A percentile compares a stretch with the other conserved stretches of the same genome.
These are phyloP conservation scores for Danionella dracula DNA, from an alignment of 2,797 vertebrate genomes.

Conservation along the genomic window DNA sequence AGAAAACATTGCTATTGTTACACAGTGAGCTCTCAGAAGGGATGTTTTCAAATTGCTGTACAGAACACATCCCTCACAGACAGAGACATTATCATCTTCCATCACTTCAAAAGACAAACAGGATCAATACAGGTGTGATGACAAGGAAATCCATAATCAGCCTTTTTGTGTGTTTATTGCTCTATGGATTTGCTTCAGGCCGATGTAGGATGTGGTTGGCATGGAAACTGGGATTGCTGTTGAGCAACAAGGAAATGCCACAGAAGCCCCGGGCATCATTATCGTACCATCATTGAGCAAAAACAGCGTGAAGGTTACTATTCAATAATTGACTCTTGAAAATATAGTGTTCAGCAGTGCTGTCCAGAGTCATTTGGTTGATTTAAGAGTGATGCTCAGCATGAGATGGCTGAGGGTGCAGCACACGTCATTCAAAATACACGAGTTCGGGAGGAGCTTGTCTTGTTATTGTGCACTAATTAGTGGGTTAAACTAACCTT, in stretches of 20 bases:
- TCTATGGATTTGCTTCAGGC: conserved; percentile 56
- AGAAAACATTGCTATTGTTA: no score
- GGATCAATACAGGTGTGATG: conserved; percentile 57
- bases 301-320: not conserved
- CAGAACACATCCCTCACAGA: not conserved
- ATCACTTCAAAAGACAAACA: conserved; percentile 46
- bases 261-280: conserved; percentile 58
- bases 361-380: not conserved
- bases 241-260: conserved; percentile 62
- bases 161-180: conserved; percentile 58
- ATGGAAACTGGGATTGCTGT: conserved; percentile 71
- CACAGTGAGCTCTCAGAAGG: no score
- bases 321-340: conserved; percentile 49
- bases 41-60: no score
- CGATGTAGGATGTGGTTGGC: conserved; percentile 59
- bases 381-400: not conserved
- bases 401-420: not conserved
- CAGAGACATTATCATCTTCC: conserved; percentile 47
- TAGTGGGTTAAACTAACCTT: no score
- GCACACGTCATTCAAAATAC: not conserved
- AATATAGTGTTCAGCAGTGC: conserved; percentile 23
- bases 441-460: no score
- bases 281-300: conserved; percentile 52
- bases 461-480: no score
- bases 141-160: conserved; percentile 64